Percentiles rank a stretch among this genome's conserved stretches.
Evolutionary conservation across 2,797 vertebrate species (phyloP).

Genomic region (Leucoraja ocellata): DNA sequence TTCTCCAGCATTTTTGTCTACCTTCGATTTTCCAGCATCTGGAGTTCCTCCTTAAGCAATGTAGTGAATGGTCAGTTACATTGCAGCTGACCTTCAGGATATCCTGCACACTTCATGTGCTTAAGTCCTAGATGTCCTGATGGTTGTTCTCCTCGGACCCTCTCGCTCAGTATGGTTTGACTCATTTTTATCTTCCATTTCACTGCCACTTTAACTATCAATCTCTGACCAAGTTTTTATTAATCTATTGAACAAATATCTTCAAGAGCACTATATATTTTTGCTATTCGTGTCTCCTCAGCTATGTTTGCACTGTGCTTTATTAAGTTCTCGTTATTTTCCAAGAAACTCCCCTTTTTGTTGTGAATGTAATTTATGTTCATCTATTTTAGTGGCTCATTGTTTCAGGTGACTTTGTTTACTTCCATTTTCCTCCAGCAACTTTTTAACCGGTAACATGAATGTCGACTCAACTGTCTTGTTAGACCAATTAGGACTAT

Average conservation of each 20-base stretch:
- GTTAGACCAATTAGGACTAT: neutral
- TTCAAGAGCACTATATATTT: neutral
- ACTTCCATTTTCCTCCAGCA: neutral
- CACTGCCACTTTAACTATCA: neutral
- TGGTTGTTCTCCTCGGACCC: too few relatives aligned
- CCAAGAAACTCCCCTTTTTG: neutral
- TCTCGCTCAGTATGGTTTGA: too few relatives aligned
- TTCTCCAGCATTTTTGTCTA: too few relatives aligned
- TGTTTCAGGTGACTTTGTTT: neutral
- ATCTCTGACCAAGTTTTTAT: neutral
- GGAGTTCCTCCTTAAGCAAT: too few relatives aligned
- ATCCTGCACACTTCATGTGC: too few relatives aligned
- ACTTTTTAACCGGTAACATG: neutral
- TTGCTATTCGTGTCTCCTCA: neutral
- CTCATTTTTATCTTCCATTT: neutral
- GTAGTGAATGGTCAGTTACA: too few relatives aligned
- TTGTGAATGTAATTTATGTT: neutral
- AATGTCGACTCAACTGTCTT: neutral
- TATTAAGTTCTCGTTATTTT: neutral
- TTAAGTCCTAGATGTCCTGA: too few relatives aligned
- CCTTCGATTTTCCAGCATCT: too few relatives aligned
- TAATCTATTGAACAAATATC: neutral
- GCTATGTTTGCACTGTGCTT: neutral
- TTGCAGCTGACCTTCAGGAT: too few relatives aligned
- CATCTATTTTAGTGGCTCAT: neutral